A percentile compares a stretch with the other conserved stretches of the same genome.
Evolutionary conservation across 2,113 vertebrate genomes (phyloP).

Genomic region (Sylvilagus bachmani): DNA sequence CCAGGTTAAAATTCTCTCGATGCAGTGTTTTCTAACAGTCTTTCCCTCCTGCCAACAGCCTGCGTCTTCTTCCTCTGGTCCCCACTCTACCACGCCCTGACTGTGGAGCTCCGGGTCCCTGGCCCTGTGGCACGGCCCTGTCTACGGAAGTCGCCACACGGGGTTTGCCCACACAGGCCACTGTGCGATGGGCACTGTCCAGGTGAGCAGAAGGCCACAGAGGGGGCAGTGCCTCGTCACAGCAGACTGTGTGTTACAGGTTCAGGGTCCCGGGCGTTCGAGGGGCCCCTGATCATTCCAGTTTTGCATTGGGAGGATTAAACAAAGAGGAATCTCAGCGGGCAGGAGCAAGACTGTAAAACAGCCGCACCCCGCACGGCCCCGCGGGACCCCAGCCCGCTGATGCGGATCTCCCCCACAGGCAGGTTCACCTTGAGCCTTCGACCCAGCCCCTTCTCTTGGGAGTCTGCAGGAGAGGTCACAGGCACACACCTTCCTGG

Average conservation of each 20-base stretch:
- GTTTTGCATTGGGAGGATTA: no score
- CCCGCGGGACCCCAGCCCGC: neutral
- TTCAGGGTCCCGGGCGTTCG: neutral
- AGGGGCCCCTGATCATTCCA: neutral
- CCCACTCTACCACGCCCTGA: neutral
- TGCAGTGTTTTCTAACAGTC: neutral
- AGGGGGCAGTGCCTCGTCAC: neutral
- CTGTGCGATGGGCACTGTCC: no score
- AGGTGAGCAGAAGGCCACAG: neutral
- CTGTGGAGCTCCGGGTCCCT: neutral
- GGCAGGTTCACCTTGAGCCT: no score
- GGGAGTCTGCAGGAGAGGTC: neutral
- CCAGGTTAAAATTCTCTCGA: neutral
- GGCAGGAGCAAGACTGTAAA: neutral
- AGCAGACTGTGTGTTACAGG: neutral
- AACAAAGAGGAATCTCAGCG: neutral
- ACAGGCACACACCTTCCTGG: neutral
- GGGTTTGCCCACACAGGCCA: no score
- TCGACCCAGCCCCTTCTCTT: no score
- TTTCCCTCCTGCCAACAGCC: neutral
- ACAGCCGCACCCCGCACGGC: neutral
- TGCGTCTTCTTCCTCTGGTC: neutral
- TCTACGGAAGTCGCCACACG: no score
- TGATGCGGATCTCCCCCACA: no score
- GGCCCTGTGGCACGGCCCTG: no score